Percentiles rank a stretch among this genome's conserved stretches.
These are phyloP conservation scores for Leguminivora glycinivorella DNA, from an alignment of 1,140 invertebrate genomes.

Conservation along the genomic window DNA sequence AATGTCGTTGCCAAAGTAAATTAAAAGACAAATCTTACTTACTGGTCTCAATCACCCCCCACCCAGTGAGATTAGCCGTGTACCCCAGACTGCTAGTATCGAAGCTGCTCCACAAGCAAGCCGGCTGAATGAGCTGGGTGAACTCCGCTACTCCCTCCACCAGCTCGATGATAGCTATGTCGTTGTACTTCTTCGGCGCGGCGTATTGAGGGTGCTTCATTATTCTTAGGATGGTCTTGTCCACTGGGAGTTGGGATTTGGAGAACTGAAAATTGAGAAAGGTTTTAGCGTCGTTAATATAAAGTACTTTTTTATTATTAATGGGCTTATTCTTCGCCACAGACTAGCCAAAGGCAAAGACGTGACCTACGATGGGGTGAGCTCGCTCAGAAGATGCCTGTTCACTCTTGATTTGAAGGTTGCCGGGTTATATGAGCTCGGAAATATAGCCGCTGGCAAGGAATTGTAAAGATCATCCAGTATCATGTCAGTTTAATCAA, in stretches of 20 bases:
- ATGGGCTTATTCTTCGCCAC: too few species aligned
- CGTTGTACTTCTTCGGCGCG: conserved; percentile 67
- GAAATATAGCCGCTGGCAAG: too few species aligned
- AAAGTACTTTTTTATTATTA: too few species aligned
- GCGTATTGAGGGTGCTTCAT: conserved; percentile 73
- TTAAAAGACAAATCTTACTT: neutral
- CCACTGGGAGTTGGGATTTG: neutral
- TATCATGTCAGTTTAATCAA: too few species aligned
- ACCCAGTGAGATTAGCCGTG: conserved; percentile 43
- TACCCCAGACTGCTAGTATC: conserved; percentile 31
- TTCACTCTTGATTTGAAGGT: too few species aligned
- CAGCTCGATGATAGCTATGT: conserved; percentile 69
- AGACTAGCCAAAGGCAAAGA: too few species aligned
- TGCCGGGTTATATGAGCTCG: too few species aligned
- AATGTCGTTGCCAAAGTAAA: too few species aligned
- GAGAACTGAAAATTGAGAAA: neutral
- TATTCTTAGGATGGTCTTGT: neutral
- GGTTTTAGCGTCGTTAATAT: too few species aligned
- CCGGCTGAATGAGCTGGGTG: conserved; percentile 39
- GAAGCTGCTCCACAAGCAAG: conserved; percentile 44
- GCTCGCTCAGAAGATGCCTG: too few species aligned
- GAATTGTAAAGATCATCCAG: too few species aligned
- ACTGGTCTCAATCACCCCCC: conserved; percentile 44
- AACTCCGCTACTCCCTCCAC: conserved; percentile 31
- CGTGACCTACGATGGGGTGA: too few species aligned